Conservation (phyloP, 2,888 invertebrate species). For the Monoplex corrugatus region DNA sequence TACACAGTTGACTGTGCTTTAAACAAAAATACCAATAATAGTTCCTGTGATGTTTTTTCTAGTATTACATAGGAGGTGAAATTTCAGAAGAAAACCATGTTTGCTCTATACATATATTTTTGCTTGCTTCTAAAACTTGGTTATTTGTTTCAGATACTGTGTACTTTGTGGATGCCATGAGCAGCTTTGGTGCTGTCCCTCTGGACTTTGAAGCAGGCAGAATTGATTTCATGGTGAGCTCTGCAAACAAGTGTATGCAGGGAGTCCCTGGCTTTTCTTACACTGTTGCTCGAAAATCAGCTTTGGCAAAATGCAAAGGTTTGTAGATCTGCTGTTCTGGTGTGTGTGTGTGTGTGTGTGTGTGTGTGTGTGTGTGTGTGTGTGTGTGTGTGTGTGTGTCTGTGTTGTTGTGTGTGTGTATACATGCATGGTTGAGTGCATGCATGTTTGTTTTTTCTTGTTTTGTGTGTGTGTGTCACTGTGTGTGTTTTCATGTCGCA, state of each 20-base stretch:
- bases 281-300: constrained; percentile 79
- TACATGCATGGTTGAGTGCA: neutral
- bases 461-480: neutral
- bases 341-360: neutral
- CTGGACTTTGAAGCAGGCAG: constrained; percentile 75
- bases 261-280: constrained; percentile 83
- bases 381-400: neutral
- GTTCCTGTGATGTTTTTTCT: too few species aligned
- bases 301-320: constrained; percentile 81
- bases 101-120: too few species aligned
- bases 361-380: neutral
- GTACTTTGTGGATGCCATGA: constrained; percentile 83
- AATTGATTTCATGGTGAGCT: constrained; percentile 82
- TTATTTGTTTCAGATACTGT: constrained; percentile 70
- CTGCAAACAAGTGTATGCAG: constrained; percentile 83
- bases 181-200: constrained; percentile 83
- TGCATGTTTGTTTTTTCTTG: neutral
- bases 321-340: neutral
- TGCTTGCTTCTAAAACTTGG: neutral
- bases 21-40: too few species aligned
- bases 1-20: too few species aligned
- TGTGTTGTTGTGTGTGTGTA: neutral
- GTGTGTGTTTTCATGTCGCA: neutral
- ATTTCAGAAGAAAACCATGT: too few species aligned
- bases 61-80: too few species aligned